phyloP scores from a whole-genome alignment of 2,113 vertebrate species.

The Anas platyrhynchos region DNA sequence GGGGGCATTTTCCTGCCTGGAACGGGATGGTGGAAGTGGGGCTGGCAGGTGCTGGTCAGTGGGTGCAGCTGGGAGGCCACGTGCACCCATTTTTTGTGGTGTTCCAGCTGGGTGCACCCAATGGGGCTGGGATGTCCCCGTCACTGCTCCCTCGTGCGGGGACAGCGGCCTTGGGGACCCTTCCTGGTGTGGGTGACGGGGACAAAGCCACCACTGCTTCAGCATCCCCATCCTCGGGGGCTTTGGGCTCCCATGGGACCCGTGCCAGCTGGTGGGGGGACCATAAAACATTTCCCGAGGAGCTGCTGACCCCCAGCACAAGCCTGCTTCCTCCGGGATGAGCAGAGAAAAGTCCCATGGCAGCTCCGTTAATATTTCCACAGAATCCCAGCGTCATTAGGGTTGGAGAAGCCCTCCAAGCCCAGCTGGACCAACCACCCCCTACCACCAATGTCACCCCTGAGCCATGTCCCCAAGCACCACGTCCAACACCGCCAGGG shows the following conservation, averaged over 20 bases:
- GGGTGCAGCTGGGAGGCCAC: rapidly evolving
- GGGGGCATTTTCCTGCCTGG: not conserved
- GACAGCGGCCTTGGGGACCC: not conserved
- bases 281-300: rapidly evolving
- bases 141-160: not conserved
- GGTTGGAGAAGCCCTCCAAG: too few species aligned
- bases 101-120: not conserved
- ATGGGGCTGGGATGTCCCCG: not conserved
- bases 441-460: too few species aligned
- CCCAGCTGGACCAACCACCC: too few species aligned
- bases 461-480: too few species aligned
- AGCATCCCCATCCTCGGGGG: not conserved
- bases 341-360: rapidly evolving
- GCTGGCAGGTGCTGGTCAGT: rapidly evolving
- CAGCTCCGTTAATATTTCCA: not conserved
- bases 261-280: rapidly evolving
- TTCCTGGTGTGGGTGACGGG: too few species aligned
- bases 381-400: too few species aligned
- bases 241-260: too few species aligned
- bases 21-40: not conserved
- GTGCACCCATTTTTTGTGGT: not conserved
- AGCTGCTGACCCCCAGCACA: not conserved
- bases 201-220: not conserved
- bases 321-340: not conserved
- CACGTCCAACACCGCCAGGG: too few species aligned